These are phyloP conservation scores for Camarhynchus parvulus DNA, from an alignment of 2,113 vertebrate genomes.

Conservation along the genomic window DNA sequence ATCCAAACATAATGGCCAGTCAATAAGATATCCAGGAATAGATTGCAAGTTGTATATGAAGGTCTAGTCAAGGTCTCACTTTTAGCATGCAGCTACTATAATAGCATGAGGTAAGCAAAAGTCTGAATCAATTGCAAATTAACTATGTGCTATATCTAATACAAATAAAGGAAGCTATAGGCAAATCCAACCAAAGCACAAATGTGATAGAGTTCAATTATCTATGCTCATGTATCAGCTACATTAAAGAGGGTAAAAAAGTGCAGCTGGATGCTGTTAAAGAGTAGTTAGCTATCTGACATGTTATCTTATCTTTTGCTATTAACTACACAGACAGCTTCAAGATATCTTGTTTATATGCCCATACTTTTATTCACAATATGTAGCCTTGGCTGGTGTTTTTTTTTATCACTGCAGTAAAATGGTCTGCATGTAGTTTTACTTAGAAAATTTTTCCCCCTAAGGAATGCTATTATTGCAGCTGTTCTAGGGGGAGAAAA, in stretches of 20 bases:
- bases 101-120: neutral
- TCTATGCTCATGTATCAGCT: neutral
- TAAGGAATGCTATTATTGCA: neutral
- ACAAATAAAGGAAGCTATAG: neutral
- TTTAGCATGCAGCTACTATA: neutral
- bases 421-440: neutral
- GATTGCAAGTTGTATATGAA: neutral
- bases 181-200: neutral
- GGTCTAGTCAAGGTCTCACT: slow-evolving; percentile 25
- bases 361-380: neutral
- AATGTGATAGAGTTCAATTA: neutral
- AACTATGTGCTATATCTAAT: neutral
- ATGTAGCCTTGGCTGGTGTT: neutral
- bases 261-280: neutral
- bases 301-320: neutral
- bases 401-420: neutral
- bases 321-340: neutral
- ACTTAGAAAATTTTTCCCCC: neutral
- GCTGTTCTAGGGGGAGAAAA: neutral
- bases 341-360: neutral
- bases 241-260: neutral
- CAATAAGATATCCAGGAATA: slow-evolving; percentile 6
- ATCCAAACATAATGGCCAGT: slow-evolving; percentile 10
- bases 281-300: neutral
- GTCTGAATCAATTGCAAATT: neutral